Percentiles rank a stretch among this genome's conserved stretches.
phyloP scores from a whole-genome alignment of 1,140 invertebrate genomes.

The Pararge aegeria region DNA sequence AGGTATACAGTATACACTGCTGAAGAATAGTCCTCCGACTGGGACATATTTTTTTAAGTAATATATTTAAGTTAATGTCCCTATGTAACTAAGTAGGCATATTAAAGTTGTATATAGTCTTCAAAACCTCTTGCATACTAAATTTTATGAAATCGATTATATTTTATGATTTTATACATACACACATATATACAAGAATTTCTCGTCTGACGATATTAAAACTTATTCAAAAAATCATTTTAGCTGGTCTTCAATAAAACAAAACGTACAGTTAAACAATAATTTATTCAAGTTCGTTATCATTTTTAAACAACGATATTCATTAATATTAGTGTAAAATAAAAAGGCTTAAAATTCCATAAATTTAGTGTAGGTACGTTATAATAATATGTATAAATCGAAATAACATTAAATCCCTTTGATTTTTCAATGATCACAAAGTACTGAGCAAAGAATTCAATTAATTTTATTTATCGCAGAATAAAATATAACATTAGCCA shows the following conservation, averaged over 20 bases:
- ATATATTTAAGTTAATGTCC: no score
- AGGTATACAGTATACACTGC: no score
- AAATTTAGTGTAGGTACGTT: not conserved
- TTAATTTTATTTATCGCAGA: not conserved
- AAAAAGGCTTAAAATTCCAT: slow-evolving; percentile 18
- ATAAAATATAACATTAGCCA: not conserved
- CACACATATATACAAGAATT: no score
- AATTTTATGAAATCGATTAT: no score
- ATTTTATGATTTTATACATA: no score
- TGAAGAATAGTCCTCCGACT: no score
- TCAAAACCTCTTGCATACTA: no score
- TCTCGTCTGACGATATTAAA: no score
- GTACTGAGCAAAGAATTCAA: slow-evolving; percentile 11
- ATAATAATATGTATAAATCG: not conserved
- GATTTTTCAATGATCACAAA: slow-evolving; percentile 23
- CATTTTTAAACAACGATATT: slow-evolving; percentile 27
- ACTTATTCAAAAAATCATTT: not conserved
- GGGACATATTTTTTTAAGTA: no score
- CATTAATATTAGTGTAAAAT: slow-evolving; percentile 24
- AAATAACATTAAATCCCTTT: not conserved
- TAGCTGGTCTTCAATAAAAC: slow-evolving; percentile 13
- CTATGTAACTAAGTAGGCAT: no score
- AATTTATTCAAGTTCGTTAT: slow-evolving; percentile 37
- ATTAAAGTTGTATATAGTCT: no score
- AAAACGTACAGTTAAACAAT: slow-evolving; percentile 35